Base-by-base conservation (phyloP, 2,797 vertebrate genomes). In the Galaxias olidus region DNA sequence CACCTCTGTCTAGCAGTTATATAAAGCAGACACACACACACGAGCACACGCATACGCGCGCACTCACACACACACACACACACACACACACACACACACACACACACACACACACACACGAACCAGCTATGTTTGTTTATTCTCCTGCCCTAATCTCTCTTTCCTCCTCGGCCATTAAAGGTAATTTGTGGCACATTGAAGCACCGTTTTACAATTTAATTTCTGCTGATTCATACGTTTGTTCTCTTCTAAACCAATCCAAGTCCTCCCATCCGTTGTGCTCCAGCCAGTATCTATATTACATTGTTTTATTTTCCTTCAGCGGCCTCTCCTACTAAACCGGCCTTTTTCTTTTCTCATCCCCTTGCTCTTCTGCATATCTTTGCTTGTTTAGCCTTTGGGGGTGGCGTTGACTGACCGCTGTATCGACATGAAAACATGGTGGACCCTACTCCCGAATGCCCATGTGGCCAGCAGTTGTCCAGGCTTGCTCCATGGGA, bases 381-480 rank as follows among this genome's bases (percentile, higher is more conserved):
- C 53, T 61, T 30, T 3, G 54, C 18, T 76, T 75, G 48, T 80
- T 83, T 53, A 46, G 46, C 18, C 48, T 63, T 70, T 66, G 17
- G 70, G 75, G 62, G 61, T 73, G 72, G 57, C 45, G 47, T 65
- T 61, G 59, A 71, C 61, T 73, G 69, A 61, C 49, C 11, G 7
- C 43, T 46, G 4, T 78, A 56, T 75, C 72, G 14, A 76, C 71
- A 68, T 66, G 49, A 74, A 73, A 56, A 52, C 15, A 0, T 77
- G 30, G 30, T 30, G 82, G 80, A 89, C 87, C 86, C 88, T 80
- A 81, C 68, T 78, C 84, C 63, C 45, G 41, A 53, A 57, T 63
- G 48, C 14, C 18, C 61, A 14, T 19, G 30, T 58, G 13, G 8
- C 10, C 41, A 43, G 9, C 54, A 40, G 15, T 20, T 30, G 30